Percentiles rank a stretch among this genome's conserved stretches.
These are phyloP conservation scores for Streptopelia turtur DNA, from an alignment of 2,797 vertebrate genomes.

Conservation along the genomic window DNA sequence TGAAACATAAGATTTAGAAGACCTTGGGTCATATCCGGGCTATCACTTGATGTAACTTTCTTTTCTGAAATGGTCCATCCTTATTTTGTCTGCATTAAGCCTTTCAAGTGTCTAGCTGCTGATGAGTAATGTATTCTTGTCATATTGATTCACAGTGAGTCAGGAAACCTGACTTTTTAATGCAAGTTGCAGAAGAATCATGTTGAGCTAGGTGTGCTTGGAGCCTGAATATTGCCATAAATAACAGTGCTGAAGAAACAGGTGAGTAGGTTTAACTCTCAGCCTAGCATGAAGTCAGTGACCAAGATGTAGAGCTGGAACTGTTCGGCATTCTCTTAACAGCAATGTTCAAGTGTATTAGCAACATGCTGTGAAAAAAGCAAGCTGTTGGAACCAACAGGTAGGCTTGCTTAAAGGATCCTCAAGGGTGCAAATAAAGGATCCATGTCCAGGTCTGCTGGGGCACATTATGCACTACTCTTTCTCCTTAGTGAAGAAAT, in stretches of 20 bases:
- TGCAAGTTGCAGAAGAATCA: neutral
- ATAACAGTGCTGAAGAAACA: neutral
- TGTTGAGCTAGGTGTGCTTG: neutral
- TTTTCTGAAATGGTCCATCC: neutral
- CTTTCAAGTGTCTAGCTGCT: neutral
- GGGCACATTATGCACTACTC: neutral
- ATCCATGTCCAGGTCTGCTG: neutral
- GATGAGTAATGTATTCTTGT: neutral
- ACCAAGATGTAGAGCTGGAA: neutral
- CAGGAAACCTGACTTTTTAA: neutral
- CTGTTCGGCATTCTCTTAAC: neutral
- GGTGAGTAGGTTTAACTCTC: neutral
- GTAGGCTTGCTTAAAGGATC: neutral
- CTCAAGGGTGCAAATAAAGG: neutral
- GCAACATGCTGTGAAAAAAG: neutral
- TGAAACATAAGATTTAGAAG: neutral
- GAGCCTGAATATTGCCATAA: neutral
- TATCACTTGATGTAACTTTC: neutral
- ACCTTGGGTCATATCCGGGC: neutral
- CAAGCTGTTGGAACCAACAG: neutral
- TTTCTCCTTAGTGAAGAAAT: neutral
- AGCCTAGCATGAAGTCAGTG: neutral
- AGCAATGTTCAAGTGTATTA: neutral
- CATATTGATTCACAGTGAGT: neutral
- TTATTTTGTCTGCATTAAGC: neutral